Evolutionary conservation across 2,113 vertebrate species (phyloP), one percentile per base, ranked within the genome.

Genomic region (Pelusios castaneus): DNA sequence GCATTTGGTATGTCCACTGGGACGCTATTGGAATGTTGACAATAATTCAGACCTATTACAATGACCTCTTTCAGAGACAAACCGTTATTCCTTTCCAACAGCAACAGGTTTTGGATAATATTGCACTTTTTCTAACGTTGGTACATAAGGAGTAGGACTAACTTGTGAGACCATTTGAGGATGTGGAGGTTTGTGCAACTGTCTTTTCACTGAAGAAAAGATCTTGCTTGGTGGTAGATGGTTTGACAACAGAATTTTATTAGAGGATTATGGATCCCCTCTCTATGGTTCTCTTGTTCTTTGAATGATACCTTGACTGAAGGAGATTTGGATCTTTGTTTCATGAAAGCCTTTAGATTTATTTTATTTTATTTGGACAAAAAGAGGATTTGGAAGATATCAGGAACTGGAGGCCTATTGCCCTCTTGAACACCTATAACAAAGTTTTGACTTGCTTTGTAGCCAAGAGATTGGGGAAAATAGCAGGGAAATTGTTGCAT

Each of bases 181-280:
- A 52, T 49, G n/a, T 21, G 82, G 52, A 82, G 92, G 29, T 84
- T 90, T 11, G 0, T 47, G 47, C 10, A 47, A 47, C 47, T 47
- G 10, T 47, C 47, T 47, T 47, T 6, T 84, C 70, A 89, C 22
- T 80, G 52, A 92, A 80, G 80, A 95, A 27, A 54, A 27, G 0
- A 93, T 77, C 45, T 84, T 54, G 58, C 82, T 31, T 83, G 92
- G 54, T 11, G 45, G 16, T n/a, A 94, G 27, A 1, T 8, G 45
- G 75, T 17, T 47, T 51, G 80, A 47, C n/a, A 88, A 58, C 85
- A 89, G 45, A 95, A 88, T 94, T 90, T 94, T 89, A 67, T 90
- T 19, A 88, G 80, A 85, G 5, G 34, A 77, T 45, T n/a, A 86
- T 73, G 92, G 86, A 84, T 90, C 31, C 45, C 2, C 27, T 47